These are phyloP conservation scores for Acrobasis consociella DNA, from an alignment of 2,888 invertebrate genomes.

Conservation along the genomic window DNA sequence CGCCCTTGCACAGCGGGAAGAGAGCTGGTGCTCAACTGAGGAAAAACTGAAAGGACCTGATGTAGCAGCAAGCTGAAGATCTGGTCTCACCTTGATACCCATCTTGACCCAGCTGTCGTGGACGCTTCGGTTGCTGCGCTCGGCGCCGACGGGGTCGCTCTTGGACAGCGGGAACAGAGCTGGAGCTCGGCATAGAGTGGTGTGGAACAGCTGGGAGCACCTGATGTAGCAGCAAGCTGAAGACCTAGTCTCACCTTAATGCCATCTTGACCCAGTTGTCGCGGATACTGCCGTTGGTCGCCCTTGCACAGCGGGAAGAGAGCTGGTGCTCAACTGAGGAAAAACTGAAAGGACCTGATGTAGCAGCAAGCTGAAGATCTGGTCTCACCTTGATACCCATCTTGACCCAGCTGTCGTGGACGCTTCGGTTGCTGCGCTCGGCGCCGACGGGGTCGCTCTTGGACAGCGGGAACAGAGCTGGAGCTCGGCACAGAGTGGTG, in stretches of 20 bases:
- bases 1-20: too few relatives aligned
- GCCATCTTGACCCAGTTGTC: too few relatives aligned
- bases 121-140: constrained; percentile 87
- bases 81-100: constrained; percentile 85
- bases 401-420: constrained; percentile 88
- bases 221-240: constrained; percentile 90
- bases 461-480: constrained; percentile 89
- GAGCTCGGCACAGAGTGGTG: constrained; percentile 86
- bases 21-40: neutral
- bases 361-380: too few relatives aligned
- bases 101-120: constrained; percentile 89
- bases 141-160: constrained; percentile 87
- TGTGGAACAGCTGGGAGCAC: constrained; percentile 92
- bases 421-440: constrained; percentile 86
- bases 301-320: neutral
- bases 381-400: constrained; percentile 86
- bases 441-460: constrained; percentile 88
- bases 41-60: too few relatives aligned
- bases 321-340: too few relatives aligned
- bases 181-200: constrained; percentile 88
- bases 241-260: too few relatives aligned
- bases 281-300: too few relatives aligned
- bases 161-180: constrained; percentile 88
- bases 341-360: too few relatives aligned
- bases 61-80: too few relatives aligned